A percentile compares a stretch with the other conserved stretches of the same genome.
Conservation (phyloP, 2,888 invertebrate genomes). For the Andrena flavipes region DNA sequence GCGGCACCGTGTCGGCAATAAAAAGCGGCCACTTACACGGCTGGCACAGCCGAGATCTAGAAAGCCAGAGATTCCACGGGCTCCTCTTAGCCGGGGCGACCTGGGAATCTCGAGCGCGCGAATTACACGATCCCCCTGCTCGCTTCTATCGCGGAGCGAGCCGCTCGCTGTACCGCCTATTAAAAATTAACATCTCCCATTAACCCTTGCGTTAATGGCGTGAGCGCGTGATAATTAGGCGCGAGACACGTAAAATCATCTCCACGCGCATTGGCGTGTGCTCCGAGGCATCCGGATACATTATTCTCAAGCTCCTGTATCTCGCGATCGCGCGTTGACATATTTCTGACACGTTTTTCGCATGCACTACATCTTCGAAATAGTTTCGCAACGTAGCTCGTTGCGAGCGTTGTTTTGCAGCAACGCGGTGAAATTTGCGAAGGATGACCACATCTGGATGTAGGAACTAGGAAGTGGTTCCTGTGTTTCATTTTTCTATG, state of each 20-base stretch:
- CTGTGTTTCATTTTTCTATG: too few relatives aligned
- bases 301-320: background rate
- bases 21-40: constrained; percentile 53
- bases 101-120: constrained; percentile 60
- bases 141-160: constrained; percentile 11
- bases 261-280: background rate
- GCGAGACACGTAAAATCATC: constrained; percentile 8
- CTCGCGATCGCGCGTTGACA: background rate
- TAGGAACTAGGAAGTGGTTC: too few relatives aligned
- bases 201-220: constrained; percentile 47
- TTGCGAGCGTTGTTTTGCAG: background rate
- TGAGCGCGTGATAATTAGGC: constrained; percentile 45
- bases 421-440: too few relatives aligned
- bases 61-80: constrained; percentile 66
- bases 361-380: background rate
- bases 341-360: background rate
- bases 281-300: background rate
- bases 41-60: constrained; percentile 54
- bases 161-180: constrained; percentile 10
- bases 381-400: too few relatives aligned
- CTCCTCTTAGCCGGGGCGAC: constrained; percentile 31
- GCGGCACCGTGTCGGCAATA: constrained; percentile 52
- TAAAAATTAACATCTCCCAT: constrained; percentile 62
- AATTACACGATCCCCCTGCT: constrained; percentile 46
- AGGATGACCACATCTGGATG: too few relatives aligned